Evolutionary conservation across 2,113 vertebrate species (phyloP).

Genomic region (Indicator maculatus): DNA sequence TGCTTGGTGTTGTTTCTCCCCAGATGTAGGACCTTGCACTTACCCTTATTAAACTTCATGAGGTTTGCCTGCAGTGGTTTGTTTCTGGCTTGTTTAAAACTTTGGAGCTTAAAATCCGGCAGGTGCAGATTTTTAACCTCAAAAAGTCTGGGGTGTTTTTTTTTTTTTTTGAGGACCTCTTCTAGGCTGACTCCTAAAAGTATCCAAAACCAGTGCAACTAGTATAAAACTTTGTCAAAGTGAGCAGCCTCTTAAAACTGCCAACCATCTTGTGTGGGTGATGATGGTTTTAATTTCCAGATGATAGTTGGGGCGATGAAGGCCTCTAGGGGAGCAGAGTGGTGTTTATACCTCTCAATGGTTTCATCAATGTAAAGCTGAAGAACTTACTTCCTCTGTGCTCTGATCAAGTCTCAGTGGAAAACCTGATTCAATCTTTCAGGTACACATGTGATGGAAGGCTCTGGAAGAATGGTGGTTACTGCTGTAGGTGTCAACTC

Average conservation of each 20-base stretch:
- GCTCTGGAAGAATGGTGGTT: slow-evolving; percentile 98
- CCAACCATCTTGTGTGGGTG: background rate
- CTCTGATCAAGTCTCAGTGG: background rate
- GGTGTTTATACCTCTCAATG: too few relatives aligned
- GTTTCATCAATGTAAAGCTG: background rate
- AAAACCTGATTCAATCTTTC: background rate
- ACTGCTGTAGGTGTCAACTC: slow-evolving; percentile 97
- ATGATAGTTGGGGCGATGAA: too few relatives aligned
- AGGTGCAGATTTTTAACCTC: too few relatives aligned
- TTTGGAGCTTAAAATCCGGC: background rate
- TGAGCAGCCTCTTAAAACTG: background rate
- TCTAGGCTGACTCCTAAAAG: background rate
- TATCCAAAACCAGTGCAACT: background rate
- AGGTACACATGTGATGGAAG: slow-evolving; percentile 99
- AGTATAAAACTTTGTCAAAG: background rate
- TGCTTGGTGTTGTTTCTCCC: too few relatives aligned
- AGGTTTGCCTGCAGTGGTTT: background rate
- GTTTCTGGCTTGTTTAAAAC: background rate
- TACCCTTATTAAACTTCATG: too few relatives aligned
- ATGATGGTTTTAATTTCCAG: background rate
- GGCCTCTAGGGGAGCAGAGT: too few relatives aligned
- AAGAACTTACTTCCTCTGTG: background rate
- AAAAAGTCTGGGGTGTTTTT: too few relatives aligned
- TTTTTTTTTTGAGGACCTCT: too few relatives aligned
- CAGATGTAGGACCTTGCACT: too few relatives aligned